Percentiles rank a stretch among this genome's conserved stretches.
These are phyloP conservation scores for Sericinus montela DNA, from an alignment of 2,888 invertebrate species.

Conservation along the genomic window DNA sequence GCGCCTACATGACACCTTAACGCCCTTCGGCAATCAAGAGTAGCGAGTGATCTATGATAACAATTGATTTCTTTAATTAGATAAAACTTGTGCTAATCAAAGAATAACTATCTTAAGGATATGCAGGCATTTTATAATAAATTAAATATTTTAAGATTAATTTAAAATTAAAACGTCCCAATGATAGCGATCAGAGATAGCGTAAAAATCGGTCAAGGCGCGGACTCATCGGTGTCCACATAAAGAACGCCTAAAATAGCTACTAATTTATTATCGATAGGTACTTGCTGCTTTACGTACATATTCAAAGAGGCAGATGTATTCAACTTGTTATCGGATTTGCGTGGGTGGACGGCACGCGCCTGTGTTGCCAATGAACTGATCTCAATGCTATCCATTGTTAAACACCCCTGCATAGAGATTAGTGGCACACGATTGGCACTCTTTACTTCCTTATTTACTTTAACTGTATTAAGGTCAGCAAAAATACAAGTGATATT, in stretches of 20 bases:
- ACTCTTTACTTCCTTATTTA: slow-evolving; percentile 66
- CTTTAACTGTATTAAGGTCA: slow-evolving; percentile 38
- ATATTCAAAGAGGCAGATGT: slow-evolving; percentile 65
- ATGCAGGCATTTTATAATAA: too few species aligned
- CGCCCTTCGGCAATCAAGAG: too few species aligned
- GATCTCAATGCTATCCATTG: slow-evolving; percentile 67
- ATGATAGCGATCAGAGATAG: too few species aligned
- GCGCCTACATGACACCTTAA: too few species aligned
- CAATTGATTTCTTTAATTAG: too few species aligned
- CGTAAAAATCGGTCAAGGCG: slow-evolving; percentile 25
- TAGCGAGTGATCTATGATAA: too few species aligned
- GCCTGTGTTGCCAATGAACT: slow-evolving; percentile 60
- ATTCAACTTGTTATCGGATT: slow-evolving; percentile 68
- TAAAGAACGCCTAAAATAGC: slow-evolving; percentile 10
- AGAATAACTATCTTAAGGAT: too few species aligned
- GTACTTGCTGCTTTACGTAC: slow-evolving; percentile 48
- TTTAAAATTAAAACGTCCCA: too few species aligned
- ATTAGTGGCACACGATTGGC: slow-evolving; percentile 46
- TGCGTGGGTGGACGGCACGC: slow-evolving; percentile 65
- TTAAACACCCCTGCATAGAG: slow-evolving; percentile 55
- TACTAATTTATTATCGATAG: slow-evolving; percentile 22
- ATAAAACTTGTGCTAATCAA: too few species aligned
- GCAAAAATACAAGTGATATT: slow-evolving; percentile 5
- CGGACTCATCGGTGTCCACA: not conserved
- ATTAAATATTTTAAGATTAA: too few species aligned